A percentile compares a stretch with the other conserved stretches of the same genome.
Evolutionary conservation across 2,888 invertebrate species (phyloP).

Genomic region (Amphipyra berbera): DNA sequence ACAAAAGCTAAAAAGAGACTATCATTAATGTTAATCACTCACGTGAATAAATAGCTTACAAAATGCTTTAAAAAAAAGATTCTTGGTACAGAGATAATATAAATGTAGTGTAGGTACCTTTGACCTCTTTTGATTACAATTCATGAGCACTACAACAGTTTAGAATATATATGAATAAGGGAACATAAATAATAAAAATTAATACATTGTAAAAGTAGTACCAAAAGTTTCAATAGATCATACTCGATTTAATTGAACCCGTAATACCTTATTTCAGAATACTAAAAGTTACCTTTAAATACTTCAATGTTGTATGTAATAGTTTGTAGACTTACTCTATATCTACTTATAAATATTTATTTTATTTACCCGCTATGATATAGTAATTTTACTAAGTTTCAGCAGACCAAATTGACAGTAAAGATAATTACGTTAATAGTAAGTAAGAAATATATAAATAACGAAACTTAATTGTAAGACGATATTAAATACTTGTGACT

Average conservation of each 20-base stretch:
- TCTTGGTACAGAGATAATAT: slow-evolving; percentile 32
- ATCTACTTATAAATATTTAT: slow-evolving; percentile 24
- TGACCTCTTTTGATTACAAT: slow-evolving; percentile 44
- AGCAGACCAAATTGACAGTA: slow-evolving; percentile 40
- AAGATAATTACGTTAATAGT: slow-evolving; percentile 41
- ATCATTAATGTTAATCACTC: slow-evolving; percentile 9
- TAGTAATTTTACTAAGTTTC: slow-evolving; percentile 4
- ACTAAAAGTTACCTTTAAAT: slow-evolving; percentile 41
- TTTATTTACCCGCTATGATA: slow-evolving; percentile 9
- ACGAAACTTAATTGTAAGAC: slow-evolving; percentile 55
- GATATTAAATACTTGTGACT: slow-evolving; percentile 75
- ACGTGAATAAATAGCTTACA: slow-evolving; percentile 54
- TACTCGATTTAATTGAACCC: slow-evolving; percentile 38
- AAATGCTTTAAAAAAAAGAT: slow-evolving; percentile 50
- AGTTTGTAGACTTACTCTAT: slow-evolving; percentile 26
- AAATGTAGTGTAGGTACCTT: slow-evolving; percentile 10
- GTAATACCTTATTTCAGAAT: slow-evolving; percentile 45
- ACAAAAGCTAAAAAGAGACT: slow-evolving; percentile 1
- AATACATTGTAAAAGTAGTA: slow-evolving; percentile 26
- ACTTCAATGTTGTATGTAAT: slow-evolving; percentile 36
- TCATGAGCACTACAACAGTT: slow-evolving; percentile 20
- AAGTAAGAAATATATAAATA: slow-evolving; percentile 28
- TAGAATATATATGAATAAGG: not conserved
- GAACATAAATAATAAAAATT: slow-evolving; percentile 10
- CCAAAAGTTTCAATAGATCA: slow-evolving; percentile 22